Evolutionary conservation across 2,888 invertebrate species (phyloP).

Genomic region (Drosophila anomelani): DNA sequence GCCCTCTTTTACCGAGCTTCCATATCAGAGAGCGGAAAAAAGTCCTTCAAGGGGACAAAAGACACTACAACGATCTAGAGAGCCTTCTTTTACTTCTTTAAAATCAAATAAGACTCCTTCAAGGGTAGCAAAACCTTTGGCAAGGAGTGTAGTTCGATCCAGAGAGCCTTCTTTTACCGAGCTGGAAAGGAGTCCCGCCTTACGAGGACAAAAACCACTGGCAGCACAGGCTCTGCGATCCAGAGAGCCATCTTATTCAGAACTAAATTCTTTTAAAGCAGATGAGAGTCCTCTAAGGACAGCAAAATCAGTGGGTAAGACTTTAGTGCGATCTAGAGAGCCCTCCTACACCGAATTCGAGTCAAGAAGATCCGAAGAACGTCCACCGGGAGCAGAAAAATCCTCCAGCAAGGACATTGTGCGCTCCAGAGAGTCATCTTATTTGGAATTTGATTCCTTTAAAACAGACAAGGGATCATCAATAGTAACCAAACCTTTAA

Average conservation of each 20-base stretch:
- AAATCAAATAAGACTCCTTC: not conserved
- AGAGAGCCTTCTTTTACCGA: conserved; percentile 9
- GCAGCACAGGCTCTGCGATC: not conserved
- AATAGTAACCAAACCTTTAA: not conserved
- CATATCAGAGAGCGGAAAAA: not conserved
- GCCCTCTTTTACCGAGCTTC: not conserved
- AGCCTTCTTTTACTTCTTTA: not conserved
- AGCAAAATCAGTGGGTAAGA: not conserved
- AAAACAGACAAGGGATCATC: not conserved
- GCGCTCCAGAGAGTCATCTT: conserved; percentile 1
- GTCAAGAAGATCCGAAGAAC: not conserved
- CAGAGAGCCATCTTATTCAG: not conserved
- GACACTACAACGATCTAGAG: not conserved
- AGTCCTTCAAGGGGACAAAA: not conserved
- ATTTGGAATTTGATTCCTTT: not conserved
- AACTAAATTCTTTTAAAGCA: not conserved
- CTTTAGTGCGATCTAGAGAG: not conserved
- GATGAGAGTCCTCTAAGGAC: not conserved
- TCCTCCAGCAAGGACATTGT: not conserved
- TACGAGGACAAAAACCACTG: not conserved
- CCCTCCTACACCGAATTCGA: not conserved
- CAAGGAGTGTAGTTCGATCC: not conserved
- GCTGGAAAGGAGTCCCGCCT: not conserved
- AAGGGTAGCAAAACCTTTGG: not conserved
- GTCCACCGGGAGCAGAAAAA: not conserved